Evolutionary conservation across 2,888 invertebrate genomes (phyloP).

Genomic region (Melanchra persicariae): DNA sequence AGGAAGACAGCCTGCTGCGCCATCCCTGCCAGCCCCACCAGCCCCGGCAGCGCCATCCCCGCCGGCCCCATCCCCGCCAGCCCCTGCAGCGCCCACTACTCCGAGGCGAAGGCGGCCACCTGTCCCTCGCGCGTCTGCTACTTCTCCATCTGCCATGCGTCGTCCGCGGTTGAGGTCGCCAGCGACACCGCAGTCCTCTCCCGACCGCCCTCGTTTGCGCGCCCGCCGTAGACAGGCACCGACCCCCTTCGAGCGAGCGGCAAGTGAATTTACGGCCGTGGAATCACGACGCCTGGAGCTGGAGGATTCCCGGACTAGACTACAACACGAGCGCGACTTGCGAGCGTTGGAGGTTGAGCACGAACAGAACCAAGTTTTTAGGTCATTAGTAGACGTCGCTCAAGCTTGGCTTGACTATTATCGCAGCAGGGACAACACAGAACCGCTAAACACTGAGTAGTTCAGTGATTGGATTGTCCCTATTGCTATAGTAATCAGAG

Average conservation of each 20-base stretch:
- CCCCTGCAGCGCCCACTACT: background rate
- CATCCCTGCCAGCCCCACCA: too few species aligned
- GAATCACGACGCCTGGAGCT: too few species aligned
- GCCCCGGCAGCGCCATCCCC: too few species aligned
- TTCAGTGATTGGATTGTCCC: background rate
- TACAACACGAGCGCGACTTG: background rate
- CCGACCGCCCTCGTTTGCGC: slow-evolving; percentile 34
- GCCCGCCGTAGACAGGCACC: slow-evolving; percentile 21
- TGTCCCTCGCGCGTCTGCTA: slow-evolving; percentile 8
- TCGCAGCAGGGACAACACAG: background rate
- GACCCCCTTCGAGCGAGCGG: slow-evolving; percentile 8
- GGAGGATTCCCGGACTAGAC: too few species aligned
- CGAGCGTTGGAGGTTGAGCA: background rate
- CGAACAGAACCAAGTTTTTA: background rate
- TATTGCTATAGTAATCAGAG: too few species aligned
- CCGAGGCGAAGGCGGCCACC: slow-evolving; percentile 6
- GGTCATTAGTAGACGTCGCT: background rate
- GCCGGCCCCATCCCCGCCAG: background rate
- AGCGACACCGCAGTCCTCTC: slow-evolving; percentile 42
- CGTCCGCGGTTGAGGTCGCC: slow-evolving; percentile 19
- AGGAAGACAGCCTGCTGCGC: too few species aligned
- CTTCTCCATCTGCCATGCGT: slow-evolving; percentile 9
- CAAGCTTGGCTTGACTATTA: background rate
- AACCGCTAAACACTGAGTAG: background rate
- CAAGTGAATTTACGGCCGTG: too few species aligned